These are phyloP conservation scores for Petrophora chlorosata DNA, from an alignment of 2,888 invertebrate genomes.

Conservation along the genomic window DNA sequence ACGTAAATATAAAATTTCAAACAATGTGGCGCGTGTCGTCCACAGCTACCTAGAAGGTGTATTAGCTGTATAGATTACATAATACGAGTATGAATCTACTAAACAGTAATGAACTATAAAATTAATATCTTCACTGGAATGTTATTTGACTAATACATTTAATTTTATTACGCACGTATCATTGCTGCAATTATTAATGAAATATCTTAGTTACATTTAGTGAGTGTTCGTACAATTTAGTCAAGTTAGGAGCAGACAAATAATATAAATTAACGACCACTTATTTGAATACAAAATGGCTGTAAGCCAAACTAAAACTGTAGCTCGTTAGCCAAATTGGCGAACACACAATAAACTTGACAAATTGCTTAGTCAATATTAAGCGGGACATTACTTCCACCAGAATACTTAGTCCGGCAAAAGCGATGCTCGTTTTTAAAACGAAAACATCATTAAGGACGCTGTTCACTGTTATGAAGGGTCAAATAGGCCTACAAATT, in stretches of 20 bases:
- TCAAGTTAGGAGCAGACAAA: slow-evolving; percentile 13
- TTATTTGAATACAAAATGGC: slow-evolving; percentile 29
- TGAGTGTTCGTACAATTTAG: slow-evolving; percentile 1
- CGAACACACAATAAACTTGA: slow-evolving; percentile 24
- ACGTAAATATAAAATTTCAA: too few species aligned
- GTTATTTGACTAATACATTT: not conserved
- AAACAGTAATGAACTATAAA: too few species aligned
- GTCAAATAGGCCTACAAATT: slow-evolving; percentile 72
- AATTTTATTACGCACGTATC: not conserved
- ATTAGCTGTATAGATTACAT: too few species aligned
- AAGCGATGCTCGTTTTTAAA: slow-evolving; percentile 52
- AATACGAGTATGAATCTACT: too few species aligned
- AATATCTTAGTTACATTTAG: not conserved
- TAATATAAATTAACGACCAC: slow-evolving; percentile 16
- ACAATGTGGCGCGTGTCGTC: too few species aligned
- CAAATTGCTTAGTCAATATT: slow-evolving; percentile 29
- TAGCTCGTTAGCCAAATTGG: slow-evolving; percentile 31
- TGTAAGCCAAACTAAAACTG: slow-evolving; percentile 33
- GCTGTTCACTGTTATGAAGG: slow-evolving; percentile 67
- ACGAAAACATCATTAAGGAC: slow-evolving; percentile 57
- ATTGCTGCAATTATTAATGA: not conserved
- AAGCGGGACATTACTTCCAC: slow-evolving; percentile 22
- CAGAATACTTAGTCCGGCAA: slow-evolving; percentile 23
- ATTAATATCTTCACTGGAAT: too few species aligned
- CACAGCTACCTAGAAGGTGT: too few species aligned